phyloP scores from a whole-genome alignment of 64 coral and sea anemone species.

The Montipora cactus region DNA sequence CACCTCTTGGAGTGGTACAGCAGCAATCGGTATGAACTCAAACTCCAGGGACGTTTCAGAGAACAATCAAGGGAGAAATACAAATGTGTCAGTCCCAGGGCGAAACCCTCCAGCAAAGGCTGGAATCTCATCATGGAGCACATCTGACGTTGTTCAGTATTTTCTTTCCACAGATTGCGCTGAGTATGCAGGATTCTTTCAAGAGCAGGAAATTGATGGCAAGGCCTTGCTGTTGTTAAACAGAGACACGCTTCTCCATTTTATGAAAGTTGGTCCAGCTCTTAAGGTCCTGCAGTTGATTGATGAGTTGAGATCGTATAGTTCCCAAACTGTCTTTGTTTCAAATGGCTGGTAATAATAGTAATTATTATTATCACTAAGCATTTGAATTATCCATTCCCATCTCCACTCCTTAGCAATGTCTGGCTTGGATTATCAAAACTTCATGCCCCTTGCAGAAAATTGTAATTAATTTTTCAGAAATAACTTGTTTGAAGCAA shows the following conservation, averaged over 20 bases:
- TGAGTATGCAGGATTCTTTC: conserved; percentile 59
- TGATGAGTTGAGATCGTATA: conserved; percentile 12
- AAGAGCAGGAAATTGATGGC: conserved; percentile 75
- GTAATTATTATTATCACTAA: too few relatives aligned
- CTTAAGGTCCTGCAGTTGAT: conserved; percentile 57
- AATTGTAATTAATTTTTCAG: too few relatives aligned
- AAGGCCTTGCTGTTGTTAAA: conserved; percentile 63
- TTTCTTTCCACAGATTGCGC: conserved; percentile 39
- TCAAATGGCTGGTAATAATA: too few relatives aligned
- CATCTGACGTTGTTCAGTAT: conserved; percentile 53
- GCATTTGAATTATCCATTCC: too few relatives aligned
- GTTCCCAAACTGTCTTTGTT: too few relatives aligned
- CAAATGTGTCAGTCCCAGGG: too few relatives aligned
- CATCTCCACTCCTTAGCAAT: too few relatives aligned
- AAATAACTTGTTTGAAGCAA: too few relatives aligned
- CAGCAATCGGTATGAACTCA: neutral
- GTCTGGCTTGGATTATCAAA: too few relatives aligned
- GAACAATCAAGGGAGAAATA: neutral
- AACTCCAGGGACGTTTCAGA: neutral
- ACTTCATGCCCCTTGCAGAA: too few relatives aligned
- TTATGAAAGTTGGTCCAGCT: conserved; percentile 64
- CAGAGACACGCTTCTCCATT: conserved; percentile 50
- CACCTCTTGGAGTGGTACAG: neutral
- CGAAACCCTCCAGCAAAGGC: neutral
- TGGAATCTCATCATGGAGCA: conserved; percentile 45